Conservation (phyloP, 35 echinoderm and acorn worm genomes). For the Strongylocentrotus purpuratus region DNA sequence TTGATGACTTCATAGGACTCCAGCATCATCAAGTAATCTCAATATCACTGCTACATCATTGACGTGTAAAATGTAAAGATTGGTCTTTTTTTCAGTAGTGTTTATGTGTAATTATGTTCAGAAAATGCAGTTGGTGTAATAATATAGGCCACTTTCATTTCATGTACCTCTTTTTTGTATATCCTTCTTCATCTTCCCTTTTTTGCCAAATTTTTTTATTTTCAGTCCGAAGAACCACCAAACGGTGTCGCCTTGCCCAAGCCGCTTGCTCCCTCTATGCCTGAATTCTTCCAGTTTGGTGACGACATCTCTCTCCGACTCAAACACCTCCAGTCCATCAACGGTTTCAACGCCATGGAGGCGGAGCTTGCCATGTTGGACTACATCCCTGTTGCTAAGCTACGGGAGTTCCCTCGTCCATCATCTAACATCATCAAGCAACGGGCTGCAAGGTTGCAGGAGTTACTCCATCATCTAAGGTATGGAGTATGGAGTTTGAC, state of each 20-base stretch:
- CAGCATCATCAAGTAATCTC: too few relatives aligned
- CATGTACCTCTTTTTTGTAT: too few relatives aligned
- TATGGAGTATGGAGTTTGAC: not conserved
- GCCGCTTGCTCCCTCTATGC: conserved; percentile 32
- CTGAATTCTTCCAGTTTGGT: conserved; percentile 82
- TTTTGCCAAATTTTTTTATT: not conserved
- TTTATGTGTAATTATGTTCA: too few relatives aligned
- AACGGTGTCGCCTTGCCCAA: not conserved
- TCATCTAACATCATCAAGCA: conserved; percentile 69
- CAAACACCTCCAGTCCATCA: conserved; percentile 71
- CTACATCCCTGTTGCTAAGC: conserved; percentile 74
- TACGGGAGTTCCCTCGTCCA: conserved; percentile 87
- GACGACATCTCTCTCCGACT: conserved; percentile 77
- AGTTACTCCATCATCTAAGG: conserved; percentile 49
- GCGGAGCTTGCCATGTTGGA: conserved; percentile 86
- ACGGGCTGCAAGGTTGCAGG: conserved; percentile 87
- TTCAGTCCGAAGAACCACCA: not conserved
- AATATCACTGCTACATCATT: too few relatives aligned
- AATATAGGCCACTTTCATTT: too few relatives aligned
- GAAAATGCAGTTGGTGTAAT: too few relatives aligned
- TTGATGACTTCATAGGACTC: too few relatives aligned
- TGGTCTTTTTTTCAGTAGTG: too few relatives aligned
- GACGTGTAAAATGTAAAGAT: too few relatives aligned
- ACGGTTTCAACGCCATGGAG: conserved; percentile 80
- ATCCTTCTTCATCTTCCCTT: too few relatives aligned